A percentile compares a stretch with the other conserved stretches of the same genome.
Evolutionary conservation across 2,113 vertebrate genomes (phyloP).

Genomic region (Microcebus tavaratra): DNA sequence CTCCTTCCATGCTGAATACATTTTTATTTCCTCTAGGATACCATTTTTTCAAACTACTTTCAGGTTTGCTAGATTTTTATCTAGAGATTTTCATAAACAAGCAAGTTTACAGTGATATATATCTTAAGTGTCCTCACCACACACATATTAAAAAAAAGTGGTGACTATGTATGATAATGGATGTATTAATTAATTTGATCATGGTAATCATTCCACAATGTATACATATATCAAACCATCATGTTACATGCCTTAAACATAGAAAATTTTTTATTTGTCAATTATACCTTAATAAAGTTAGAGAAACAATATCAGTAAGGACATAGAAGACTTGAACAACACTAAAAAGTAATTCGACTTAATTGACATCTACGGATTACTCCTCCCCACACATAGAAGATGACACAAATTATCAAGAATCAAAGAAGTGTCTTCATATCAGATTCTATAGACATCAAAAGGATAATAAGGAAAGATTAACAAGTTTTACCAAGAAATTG

Average conservation of each 20-base stretch:
- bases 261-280: neutral
- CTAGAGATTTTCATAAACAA: constrained; percentile 41
- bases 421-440: neutral
- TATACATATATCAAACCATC: neutral
- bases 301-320: neutral
- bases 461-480: neutral
- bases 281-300: neutral
- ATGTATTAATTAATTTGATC: neutral
- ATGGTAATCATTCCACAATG: neutral
- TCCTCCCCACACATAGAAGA: neutral
- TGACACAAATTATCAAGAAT: neutral
- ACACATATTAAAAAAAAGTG: neutral
- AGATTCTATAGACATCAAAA: neutral
- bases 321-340: neutral
- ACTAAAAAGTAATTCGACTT: neutral
- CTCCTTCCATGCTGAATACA: neutral
- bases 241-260: neutral
- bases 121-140: neutral
- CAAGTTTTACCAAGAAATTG: neutral
- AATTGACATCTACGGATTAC: neutral
- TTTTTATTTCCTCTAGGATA: neutral
- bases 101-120: neutral
- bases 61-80: constrained; percentile 13
- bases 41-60: constrained; percentile 51
- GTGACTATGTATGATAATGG: neutral